Base-by-base conservation (phyloP, 2,888 invertebrate genomes). In the Lasiommata megera region DNA sequence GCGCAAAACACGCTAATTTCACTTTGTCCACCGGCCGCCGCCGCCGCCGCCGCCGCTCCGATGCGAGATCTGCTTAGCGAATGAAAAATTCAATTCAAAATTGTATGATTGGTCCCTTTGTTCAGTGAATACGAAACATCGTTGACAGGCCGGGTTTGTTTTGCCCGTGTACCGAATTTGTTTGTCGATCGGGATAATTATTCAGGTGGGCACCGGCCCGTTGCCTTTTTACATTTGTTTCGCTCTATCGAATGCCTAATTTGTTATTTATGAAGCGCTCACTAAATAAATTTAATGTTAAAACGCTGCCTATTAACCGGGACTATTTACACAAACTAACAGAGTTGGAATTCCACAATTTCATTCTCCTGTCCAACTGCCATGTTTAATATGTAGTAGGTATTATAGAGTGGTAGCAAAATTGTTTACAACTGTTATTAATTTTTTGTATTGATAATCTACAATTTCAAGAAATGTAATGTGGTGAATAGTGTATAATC, bases 91-190 rank as follows among this genome's bases (percentile, higher is more conserved):
- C 62, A 62, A 63, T 64, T 62, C 61, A 61, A 67, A 68, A 66
- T 67, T 65, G 65, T 68, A 64, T 69, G 67, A 69, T 67, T 67
- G 63, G 65, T 62, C 60, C 62, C 67, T 65, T 68, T 68, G 65
- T 68, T 63, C 59, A 54, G 16, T 63, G 58, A 61, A 64, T 62
- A 56, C 59, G 64, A 43, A 58, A 61, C 58, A 55, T 58, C 47
- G 58, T 62, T 56, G 55, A 58, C 64, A 60, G 56, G 48, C 57
- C 40, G 48, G 57, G 63, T 61, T 65, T 58, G 61, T 56, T 61
- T 64, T 58, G 40, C 51, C 53, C 47, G 54, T 47, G 60, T 48
- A 54, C 51, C 41, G 56, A 61, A 56, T 57, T 60, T 59, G 64
- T 59, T 61, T 61, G 54, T 38, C 40, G 61, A 57, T 57, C 51